Percentiles rank a stretch among this genome's conserved stretches.
Conservation (phyloP, 2,888 invertebrate species). For the Eupithecia vulgata region DNA sequence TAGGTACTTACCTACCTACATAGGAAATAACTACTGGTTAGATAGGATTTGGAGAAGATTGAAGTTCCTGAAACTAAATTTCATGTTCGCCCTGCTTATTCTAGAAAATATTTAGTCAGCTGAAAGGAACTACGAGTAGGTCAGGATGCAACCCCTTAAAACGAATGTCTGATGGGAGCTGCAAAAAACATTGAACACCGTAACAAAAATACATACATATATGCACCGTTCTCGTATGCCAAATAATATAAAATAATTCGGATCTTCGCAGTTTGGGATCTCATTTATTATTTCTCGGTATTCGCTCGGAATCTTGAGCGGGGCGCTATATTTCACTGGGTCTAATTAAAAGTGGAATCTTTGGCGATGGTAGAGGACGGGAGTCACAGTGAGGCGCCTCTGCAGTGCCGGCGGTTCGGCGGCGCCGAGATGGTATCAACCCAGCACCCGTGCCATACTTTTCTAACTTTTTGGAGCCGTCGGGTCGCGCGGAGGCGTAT, state of each 20-base stretch:
- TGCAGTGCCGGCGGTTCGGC: slow-evolving; percentile 51
- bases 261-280: slow-evolving; percentile 63
- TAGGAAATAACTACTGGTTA: too few species aligned
- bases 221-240: slow-evolving; percentile 55
- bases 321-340: slow-evolving; percentile 75
- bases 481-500: slow-evolving; percentile 76
- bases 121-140: not conserved
- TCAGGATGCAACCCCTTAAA: not conserved
- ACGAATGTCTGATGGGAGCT: not conserved
- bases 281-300: slow-evolving; percentile 73
- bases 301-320: slow-evolving; percentile 64
- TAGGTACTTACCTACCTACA: too few species aligned
- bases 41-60: not conserved
- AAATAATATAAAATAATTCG: slow-evolving; percentile 72
- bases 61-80: not conserved
- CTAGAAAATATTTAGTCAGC: not conserved
- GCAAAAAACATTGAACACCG: slow-evolving; percentile 58
- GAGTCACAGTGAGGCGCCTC: slow-evolving; percentile 55
- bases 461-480: slow-evolving; percentile 80
- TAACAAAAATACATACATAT: slow-evolving; percentile 54
- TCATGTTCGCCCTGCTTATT: not conserved
- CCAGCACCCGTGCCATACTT: slow-evolving; percentile 68
- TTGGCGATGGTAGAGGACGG: slow-evolving; percentile 61
- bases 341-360: slow-evolving; percentile 76
- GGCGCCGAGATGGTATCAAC: slow-evolving; percentile 73